These are phyloP conservation scores for Falco columbarius DNA, from an alignment of 2,797 vertebrate genomes.

Conservation along the genomic window DNA sequence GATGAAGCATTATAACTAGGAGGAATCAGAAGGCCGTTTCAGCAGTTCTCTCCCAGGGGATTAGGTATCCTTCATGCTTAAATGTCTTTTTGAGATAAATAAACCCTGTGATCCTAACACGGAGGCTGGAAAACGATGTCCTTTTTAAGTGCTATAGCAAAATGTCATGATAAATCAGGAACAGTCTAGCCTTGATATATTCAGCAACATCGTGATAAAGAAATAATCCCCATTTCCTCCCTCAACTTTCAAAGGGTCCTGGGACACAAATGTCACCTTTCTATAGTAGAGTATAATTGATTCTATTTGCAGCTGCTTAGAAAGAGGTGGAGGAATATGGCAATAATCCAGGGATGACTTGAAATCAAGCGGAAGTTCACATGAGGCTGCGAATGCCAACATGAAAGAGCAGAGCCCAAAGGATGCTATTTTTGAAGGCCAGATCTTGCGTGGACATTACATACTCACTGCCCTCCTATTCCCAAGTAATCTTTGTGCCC, in stretches of 20 bases:
- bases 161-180: constrained; percentile 33
- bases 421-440: constrained; percentile 62
- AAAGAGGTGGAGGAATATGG: constrained; percentile 56
- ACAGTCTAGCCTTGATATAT: constrained; percentile 58
- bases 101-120: neutral
- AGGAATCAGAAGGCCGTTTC: neutral
- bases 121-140: neutral
- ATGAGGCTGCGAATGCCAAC: constrained; percentile 15
- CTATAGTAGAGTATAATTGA: constrained; percentile 25
- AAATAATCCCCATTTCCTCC: constrained; percentile 64
- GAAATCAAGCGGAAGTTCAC: constrained; percentile 62
- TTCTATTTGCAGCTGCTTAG: constrained; percentile 62
- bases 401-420: constrained; percentile 43
- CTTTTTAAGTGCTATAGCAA: neutral
- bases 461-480: neutral
- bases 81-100: constrained; percentile 10
- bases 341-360: constrained; percentile 46
- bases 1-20: neutral
- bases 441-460: neutral
- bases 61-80: neutral
- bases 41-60: neutral
- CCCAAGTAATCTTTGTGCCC: neutral
- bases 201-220: constrained; percentile 54
- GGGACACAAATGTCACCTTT: constrained; percentile 60
- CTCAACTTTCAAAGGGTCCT: constrained; percentile 58